Evolutionary conservation across 2,888 invertebrate species (phyloP).

Genomic region (Stenoptilia bipunctidactyla): DNA sequence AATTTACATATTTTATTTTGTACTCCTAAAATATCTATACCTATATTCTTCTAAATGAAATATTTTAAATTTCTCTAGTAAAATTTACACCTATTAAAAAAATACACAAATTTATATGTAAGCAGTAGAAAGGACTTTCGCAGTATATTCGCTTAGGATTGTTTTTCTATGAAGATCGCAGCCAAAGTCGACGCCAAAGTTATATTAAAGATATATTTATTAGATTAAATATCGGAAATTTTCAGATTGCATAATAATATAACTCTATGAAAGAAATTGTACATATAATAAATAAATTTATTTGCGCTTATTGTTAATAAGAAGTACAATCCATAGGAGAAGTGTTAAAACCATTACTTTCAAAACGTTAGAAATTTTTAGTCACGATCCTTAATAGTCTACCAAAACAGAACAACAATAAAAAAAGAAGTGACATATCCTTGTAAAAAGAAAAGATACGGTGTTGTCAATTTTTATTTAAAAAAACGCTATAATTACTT

Average conservation of each 20-base stretch:
- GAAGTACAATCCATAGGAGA: constrained; percentile 42
- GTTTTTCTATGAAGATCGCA: constrained; percentile 30
- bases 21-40: not conserved
- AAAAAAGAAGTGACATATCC: constrained; percentile 43
- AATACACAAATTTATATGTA: not conserved
- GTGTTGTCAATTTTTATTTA: constrained; percentile 32
- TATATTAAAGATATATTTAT: constrained; percentile 27
- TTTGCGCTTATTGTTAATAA: constrained; percentile 25
- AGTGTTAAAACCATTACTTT: too few relatives aligned
- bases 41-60: not conserved
- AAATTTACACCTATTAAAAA: not conserved
- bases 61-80: not conserved
- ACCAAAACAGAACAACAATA: constrained; percentile 9
- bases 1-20: not conserved
- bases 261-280: constrained; percentile 14
- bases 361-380: too few relatives aligned
- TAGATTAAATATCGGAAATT: constrained; percentile 7
- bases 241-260: constrained; percentile 9
- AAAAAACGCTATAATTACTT: constrained; percentile 18
- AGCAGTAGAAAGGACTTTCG: not conserved
- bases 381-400: too few relatives aligned
- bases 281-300: constrained; percentile 12
- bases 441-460: constrained; percentile 23
- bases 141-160: constrained; percentile 19
- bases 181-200: constrained; percentile 64